A percentile compares a stretch with the other conserved stretches of the same genome.
phyloP scores from a whole-genome alignment of 2,113 vertebrate genomes.

The Emberiza fucata region DNA sequence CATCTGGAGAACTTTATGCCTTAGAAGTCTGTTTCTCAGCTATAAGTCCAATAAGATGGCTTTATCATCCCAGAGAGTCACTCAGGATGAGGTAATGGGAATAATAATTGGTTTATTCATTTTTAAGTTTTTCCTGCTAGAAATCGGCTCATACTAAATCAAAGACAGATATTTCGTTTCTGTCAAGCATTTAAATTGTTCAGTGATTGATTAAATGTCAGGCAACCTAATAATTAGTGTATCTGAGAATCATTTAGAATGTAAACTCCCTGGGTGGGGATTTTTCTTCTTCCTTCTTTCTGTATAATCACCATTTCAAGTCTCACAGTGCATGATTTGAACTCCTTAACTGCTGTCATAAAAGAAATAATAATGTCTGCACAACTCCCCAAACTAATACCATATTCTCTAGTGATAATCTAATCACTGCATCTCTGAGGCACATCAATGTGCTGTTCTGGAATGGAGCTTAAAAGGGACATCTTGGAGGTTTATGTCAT shows the following conservation, averaged over 20 bases:
- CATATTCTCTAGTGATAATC: conserved; percentile 11
- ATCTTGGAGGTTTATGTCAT: background rate
- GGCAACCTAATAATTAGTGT: conserved; percentile 50
- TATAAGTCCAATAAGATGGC: conserved; percentile 44
- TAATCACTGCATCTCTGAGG: conserved; percentile 1
- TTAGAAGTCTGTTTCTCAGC: conserved; percentile 46
- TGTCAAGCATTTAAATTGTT: conserved; percentile 28
- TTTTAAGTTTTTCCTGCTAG: conserved; percentile 47
- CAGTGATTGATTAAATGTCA: conserved; percentile 58
- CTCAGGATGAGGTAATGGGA: conserved; percentile 59
- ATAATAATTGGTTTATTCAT: conserved; percentile 61
- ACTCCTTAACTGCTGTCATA: conserved; percentile 9
- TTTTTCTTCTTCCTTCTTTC: conserved; percentile 20
- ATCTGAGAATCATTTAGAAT: conserved; percentile 36
- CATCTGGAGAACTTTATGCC: conserved; percentile 61
- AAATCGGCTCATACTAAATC: conserved; percentile 33
- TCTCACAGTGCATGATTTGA: background rate
- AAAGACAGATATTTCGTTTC: conserved; percentile 38
- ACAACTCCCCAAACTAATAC: conserved; percentile 5
- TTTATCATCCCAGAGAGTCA: conserved; percentile 42
- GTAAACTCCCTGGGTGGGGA: conserved; percentile 28
- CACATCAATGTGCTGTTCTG: background rate
- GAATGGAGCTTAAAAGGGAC: background rate
- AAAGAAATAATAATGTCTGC: conserved; percentile 15
- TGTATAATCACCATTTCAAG: conserved; percentile 17